Evolutionary conservation across 2,797 vertebrate genomes (phyloP).

Genomic region (Brachymystax lenok): DNA sequence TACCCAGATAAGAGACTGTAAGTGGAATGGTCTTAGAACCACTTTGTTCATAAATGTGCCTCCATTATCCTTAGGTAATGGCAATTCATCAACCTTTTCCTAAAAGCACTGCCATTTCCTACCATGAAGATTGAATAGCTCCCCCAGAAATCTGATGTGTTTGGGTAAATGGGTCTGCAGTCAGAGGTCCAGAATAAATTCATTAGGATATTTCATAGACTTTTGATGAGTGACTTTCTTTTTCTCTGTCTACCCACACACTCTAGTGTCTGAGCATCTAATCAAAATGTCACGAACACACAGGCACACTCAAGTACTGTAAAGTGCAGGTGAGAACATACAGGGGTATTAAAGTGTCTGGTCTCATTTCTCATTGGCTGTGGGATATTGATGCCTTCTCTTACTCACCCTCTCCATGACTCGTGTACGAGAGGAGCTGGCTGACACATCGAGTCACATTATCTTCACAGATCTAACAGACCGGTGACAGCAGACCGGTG

Average conservation of each 20-base stretch:
- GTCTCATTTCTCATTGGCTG: not conserved
- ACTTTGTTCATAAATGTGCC: not conserved
- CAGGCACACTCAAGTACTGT: not conserved
- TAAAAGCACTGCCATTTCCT: not conserved
- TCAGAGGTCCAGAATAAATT: not conserved
- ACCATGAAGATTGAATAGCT: not conserved
- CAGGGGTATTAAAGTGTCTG: not conserved
- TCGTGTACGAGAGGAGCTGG: not conserved
- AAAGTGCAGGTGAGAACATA: constrained; percentile 11
- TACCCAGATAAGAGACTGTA: not conserved
- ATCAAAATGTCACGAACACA: not conserved
- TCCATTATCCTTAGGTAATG: not conserved
- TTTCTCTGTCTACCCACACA: not conserved
- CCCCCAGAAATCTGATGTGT: not conserved
- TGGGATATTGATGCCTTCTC: not conserved
- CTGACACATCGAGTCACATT: constrained; percentile 15
- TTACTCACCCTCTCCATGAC: constrained; percentile 4
- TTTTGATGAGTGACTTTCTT: constrained; percentile 9
- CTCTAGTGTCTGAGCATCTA: not conserved
- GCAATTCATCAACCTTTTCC: no score
- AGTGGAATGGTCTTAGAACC: not conserved
- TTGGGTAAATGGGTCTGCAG: not conserved
- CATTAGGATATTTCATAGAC: not conserved
- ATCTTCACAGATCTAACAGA: constrained; percentile 14
- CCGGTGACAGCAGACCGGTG: constrained; percentile 34